Evolutionary conservation across 2,888 invertebrate species (phyloP), one percentile per base, ranked within the genome.

Genomic region (Drosophila emarginata): DNA sequence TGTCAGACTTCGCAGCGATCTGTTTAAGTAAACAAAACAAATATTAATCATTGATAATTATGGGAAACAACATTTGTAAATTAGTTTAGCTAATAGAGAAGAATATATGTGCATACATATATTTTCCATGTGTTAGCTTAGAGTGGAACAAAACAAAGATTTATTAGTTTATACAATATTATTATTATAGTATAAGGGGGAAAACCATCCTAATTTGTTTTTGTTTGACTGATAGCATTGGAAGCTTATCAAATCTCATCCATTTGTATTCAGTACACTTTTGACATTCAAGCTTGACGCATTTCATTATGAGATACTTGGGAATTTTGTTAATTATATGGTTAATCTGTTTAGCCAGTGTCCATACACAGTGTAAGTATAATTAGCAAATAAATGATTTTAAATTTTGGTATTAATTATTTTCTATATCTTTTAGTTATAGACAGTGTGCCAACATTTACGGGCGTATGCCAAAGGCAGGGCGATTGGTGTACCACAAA

Each of bases 1-100:
- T 63, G 91, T 91, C 64, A 92, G 88, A 80, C 92, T 92, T 75
- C 92, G 89, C 68, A 92, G 80, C 59, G 92, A 92, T 89, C 92
- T 92, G 73, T 62, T 9, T 21, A 14, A 14, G 51, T 37, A 7
- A 5, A 32, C 21, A 6, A 61, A 23, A 32, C 12, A 23, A 28
- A 39, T 18, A 59, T 61, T 45, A 61, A 57, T 64, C 40, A 36
- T 32, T 32, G 11, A 37, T n/a, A 37, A 37, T 37, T 37, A 37
- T 12, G 37, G 37, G 37, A n/a, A 37, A 37, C 4, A 37, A 37
- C 2, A 32, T 32, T 32, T 32, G 1, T 5, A 28, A 28, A 28
- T 28, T 28, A 1, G 28, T 5, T 28, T 28, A 28, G 28, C 32
- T 32, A 32, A 1, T 32, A 32, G 32, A 7, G 9, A 28, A 6